Evolutionary conservation across 2,888 invertebrate species (phyloP).

Genomic region (Cryptus armator): DNA sequence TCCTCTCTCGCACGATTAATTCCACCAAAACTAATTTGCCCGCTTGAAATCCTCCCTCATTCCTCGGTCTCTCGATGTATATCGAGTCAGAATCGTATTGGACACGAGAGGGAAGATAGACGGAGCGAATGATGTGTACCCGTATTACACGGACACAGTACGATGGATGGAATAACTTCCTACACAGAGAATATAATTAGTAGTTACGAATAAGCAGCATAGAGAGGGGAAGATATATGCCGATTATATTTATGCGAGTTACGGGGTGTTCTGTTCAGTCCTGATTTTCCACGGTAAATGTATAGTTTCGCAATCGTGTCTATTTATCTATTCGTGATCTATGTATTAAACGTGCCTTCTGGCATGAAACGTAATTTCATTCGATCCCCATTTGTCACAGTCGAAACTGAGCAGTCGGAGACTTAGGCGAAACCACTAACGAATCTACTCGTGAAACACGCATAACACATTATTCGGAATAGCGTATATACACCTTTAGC

Average conservation of each 20-base stretch:
- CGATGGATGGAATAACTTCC: constrained; percentile 46
- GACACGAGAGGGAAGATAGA: constrained; percentile 9
- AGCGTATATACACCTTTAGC: background rate
- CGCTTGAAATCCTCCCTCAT: constrained; percentile 71
- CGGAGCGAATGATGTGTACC: constrained; percentile 17
- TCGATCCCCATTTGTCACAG: constrained; percentile 37
- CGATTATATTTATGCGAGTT: constrained; percentile 53
- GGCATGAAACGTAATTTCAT: constrained; percentile 15
- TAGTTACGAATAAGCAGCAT: background rate
- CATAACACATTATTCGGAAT: background rate
- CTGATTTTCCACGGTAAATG: constrained; percentile 21
- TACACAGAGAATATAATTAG: background rate
- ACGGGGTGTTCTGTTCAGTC: background rate
- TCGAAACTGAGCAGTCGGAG: constrained; percentile 24
- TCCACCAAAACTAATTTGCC: constrained; percentile 81
- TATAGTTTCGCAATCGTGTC: background rate
- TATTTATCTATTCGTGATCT: constrained; percentile 17
- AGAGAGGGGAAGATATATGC: constrained; percentile 14
- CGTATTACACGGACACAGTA: constrained; percentile 2
- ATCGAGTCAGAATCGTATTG: constrained; percentile 6
- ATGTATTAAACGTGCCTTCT: constrained; percentile 3
- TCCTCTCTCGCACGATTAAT: constrained; percentile 78
- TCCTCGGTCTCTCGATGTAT: constrained; percentile 35
- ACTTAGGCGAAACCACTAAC: constrained; percentile 20
- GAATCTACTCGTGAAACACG: background rate